Evolutionary conservation across 2,113 vertebrate genomes (phyloP), one percentile per base, ranked within the genome.

Genomic region (Porphyrio hochstetteri): DNA sequence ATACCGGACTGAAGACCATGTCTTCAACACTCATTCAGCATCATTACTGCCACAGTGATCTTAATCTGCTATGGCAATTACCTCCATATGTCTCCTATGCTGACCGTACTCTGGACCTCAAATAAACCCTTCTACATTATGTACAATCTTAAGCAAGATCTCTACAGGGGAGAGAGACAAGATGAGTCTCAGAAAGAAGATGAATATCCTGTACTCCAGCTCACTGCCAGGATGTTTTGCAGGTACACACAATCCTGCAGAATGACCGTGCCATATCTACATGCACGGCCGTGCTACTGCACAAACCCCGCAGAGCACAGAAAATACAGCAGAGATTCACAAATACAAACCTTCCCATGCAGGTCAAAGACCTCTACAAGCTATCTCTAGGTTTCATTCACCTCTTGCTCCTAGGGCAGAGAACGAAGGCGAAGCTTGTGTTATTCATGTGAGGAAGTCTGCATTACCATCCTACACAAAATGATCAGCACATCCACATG

Each of bases 271-370:
- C 61, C 10, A 2, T 3, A 15, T 11, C 57, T 28, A 7, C 1
- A 1, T 18, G n/a, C 31, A 36, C 1, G 0, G 75, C 28, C 2
- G 0, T 0, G 0, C n/a, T 55, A n/a, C 61, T 60, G 86, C 63
- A 70, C 67, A 85, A 55, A 69, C 6, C 6, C 38, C 12, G 3
- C 0, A 35, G 1, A 77, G 31, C 38, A 52, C 0, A 24, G 40
- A 70, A 59, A 0, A 72, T 15, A 80, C 14, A 93, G 44, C 50
- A 55, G 21, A 68, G 52, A 88, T 38, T 52, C 50, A 82, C 71
- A 42, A 80, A 40, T 29, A 11, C 59, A 59, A 15, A 77, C 71
- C 56, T 59, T 46, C 55, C 46, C 18, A 40, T 52, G 2, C 19
- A 59, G 48, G 35, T 42, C 64, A 63, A 86, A 72, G n/a, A 74